Percentiles rank a stretch among this genome's conserved stretches.
phyloP scores from a whole-genome alignment of 2,888 invertebrate genomes.

The Pocota personata region DNA sequence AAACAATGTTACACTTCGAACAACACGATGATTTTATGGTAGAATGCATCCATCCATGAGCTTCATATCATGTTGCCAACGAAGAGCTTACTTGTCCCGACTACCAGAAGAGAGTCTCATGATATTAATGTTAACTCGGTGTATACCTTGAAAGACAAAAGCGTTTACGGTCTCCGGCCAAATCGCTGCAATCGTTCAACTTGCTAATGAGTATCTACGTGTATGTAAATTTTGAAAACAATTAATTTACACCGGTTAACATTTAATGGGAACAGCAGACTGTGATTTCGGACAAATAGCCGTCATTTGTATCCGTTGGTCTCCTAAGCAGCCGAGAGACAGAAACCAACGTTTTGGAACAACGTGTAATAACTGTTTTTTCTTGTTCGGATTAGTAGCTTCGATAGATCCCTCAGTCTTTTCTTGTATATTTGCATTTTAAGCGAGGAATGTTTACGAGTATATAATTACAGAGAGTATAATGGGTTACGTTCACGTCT shows the following conservation, averaged over 20 bases:
- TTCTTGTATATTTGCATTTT: slow-evolving; percentile 17
- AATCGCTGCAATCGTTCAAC: slow-evolving; percentile 56
- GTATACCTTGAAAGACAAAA: slow-evolving; percentile 44
- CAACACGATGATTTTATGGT: slow-evolving; percentile 61
- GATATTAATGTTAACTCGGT: slow-evolving; percentile 57
- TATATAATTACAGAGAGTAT: neutral
- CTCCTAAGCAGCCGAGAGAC: slow-evolving; percentile 8
- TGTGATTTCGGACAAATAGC: slow-evolving; percentile 63
- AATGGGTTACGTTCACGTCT: neutral
- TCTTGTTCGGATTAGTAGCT: neutral
- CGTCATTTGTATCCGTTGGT: slow-evolving; percentile 42
- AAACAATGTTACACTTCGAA: slow-evolving; percentile 51
- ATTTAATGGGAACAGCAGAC: slow-evolving; percentile 58
- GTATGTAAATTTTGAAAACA: slow-evolving; percentile 67
- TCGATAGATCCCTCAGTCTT: neutral
- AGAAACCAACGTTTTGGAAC: slow-evolving; percentile 30
- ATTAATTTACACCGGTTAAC: slow-evolving; percentile 67
- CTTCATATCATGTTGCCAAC: slow-evolving; percentile 13
- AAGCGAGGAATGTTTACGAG: neutral
- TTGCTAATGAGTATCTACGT: slow-evolving; percentile 58
- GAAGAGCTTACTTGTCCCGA: slow-evolving; percentile 25
- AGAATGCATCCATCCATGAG: slow-evolving; percentile 41
- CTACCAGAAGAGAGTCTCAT: slow-evolving; percentile 11
- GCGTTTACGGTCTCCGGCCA: slow-evolving; percentile 38
- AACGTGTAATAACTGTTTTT: slow-evolving; percentile 33